Percentiles rank a stretch among this genome's conserved stretches.
phyloP scores from a whole-genome alignment of 2,888 invertebrate species.

The Keiferia lycopersicella region DNA sequence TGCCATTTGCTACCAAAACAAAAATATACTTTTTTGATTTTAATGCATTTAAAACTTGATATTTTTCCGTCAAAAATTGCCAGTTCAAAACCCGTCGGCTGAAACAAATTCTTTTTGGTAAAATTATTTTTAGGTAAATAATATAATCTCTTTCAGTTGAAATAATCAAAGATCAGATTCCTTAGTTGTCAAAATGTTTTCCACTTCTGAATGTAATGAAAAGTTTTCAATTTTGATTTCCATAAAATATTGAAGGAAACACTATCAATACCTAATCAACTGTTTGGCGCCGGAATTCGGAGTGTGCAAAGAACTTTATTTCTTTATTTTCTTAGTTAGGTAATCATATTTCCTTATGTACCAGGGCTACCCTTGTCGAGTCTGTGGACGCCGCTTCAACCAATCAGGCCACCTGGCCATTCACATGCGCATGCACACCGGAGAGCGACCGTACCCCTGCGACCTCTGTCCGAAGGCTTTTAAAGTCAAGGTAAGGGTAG shows the following conservation, averaged over 20 bases:
- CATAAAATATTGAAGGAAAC: too few species aligned
- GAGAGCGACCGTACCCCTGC: slow-evolving; percentile 81
- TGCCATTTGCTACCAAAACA: not conserved
- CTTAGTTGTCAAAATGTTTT: too few species aligned
- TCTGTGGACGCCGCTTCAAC: slow-evolving; percentile 80
- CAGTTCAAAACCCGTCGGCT: not conserved
- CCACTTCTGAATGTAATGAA: too few species aligned
- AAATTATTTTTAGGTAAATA: not conserved
- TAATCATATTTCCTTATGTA: slow-evolving; percentile 34
- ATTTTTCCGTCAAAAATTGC: not conserved
- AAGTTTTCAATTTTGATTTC: too few species aligned
- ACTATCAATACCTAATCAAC: too few species aligned
- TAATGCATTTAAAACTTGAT: not conserved
- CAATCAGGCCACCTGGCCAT: slow-evolving; percentile 81
- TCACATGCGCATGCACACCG: slow-evolving; percentile 82
- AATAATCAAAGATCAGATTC: too few species aligned
- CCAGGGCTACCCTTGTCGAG: slow-evolving; percentile 78
- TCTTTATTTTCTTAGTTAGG: too few species aligned
- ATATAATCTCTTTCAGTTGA: not conserved
- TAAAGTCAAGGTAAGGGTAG: slow-evolving; percentile 67
- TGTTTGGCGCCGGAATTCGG: too few species aligned
- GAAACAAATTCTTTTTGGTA: not conserved
- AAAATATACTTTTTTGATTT: not conserved
- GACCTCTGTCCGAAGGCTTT: slow-evolving; percentile 78
- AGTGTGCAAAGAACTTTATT: too few species aligned